Base-by-base conservation (phyloP, 2,888 invertebrate species). In the Pachydiplax longipennis region DNA sequence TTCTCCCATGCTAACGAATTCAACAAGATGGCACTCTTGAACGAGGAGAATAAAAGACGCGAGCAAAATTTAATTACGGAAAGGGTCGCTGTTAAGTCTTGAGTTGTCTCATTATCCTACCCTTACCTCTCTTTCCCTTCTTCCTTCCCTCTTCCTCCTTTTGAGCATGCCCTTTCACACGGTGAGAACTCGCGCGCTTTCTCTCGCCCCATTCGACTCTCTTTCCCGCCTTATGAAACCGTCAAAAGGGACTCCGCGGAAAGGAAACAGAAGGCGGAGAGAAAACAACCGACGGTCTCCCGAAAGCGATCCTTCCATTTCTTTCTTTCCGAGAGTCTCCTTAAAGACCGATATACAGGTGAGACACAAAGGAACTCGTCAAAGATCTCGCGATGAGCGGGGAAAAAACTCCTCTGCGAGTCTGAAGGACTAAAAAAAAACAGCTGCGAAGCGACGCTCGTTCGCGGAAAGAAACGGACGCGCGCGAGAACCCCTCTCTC, bases 71-170 rank as follows among this genome's bases (percentile, higher is more conserved):
- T 65, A 87, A 87, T 87, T 87, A 87, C 61, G 87, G 61, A 37
- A 87, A 61, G 87, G 87, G n/a, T 87, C 61, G 61, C 65, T 87
- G 65, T 61, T 87, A 37, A 65, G 61, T 65, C 61, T 87, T 37
- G 61, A 87, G 87, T 87, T 87, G 87, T 87, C 87, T 87, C 87
- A 87, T 87, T 87, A 87, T 87, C 87, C 61, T 37, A 12, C 65
- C 65, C 87, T 37, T 61, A 58, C 61, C 61, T 87, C 87, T 61
- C 58, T 58, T 83, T 31, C 4, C n/a, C 25, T 48, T 3, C 31
- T 6, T 37, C 61, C 22, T 35, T 40, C 81, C 37, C 81, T 35
- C 37, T 81, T 80, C 81, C 31, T 37, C 35, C 37, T 22, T 37
- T 37, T 37, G 13, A 35, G 40, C 18, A 6, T 18, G 40, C 18